Base-by-base conservation (phyloP, 2,888 invertebrate genomes). In the Cephus rjabovi region DNA sequence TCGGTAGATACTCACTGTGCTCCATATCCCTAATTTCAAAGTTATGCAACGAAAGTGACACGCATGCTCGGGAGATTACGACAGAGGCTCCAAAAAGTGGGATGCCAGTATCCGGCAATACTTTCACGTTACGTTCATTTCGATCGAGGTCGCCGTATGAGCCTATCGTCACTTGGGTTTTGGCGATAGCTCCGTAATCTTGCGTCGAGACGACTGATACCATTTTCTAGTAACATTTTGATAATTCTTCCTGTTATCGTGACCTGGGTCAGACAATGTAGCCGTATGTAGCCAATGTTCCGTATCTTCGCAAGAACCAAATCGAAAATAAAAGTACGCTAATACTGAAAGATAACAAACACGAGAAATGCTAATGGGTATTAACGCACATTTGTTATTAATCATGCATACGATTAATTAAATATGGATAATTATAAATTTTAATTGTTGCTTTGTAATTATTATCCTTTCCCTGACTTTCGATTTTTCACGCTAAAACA, bases 71-170 rank as follows among this genome's bases (percentile, higher is more conserved):
- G 30, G 12, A 31, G 31, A 23, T 71, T 71, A 71, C 71, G 71
- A 71, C 71, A 71, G 31, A 71, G 71, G 23, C 12, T 71, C 33
- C 12, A 71, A 71, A 71, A 71, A 31, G 71, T 71, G 71, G 71
- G 71, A 71, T 71, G 71, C 71, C 71, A 71, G 71, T 71, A 33
- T 31, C 71, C 33, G 33, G 71, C 33, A 71, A 71, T 71, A 71
- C 71, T 71, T 71, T 71, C 71, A 71, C 71, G 71, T 71, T 31
- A 34, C 71, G 71, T 71, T 71, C 71, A 34, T 71, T 71, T 71
- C 71, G 71, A 71, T 71, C 9, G 71, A 31, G 33, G 71, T 34
- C 71, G 71, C 23, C 9, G 23, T 56, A 23, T 23, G 56, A 56
- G 9, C 9, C 9, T 23, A 56, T 23, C 56, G 56, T 23, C 23